These are phyloP conservation scores for Tribolium madens DNA, from an alignment of 1,140 invertebrate species.

Conservation along the genomic window DNA sequence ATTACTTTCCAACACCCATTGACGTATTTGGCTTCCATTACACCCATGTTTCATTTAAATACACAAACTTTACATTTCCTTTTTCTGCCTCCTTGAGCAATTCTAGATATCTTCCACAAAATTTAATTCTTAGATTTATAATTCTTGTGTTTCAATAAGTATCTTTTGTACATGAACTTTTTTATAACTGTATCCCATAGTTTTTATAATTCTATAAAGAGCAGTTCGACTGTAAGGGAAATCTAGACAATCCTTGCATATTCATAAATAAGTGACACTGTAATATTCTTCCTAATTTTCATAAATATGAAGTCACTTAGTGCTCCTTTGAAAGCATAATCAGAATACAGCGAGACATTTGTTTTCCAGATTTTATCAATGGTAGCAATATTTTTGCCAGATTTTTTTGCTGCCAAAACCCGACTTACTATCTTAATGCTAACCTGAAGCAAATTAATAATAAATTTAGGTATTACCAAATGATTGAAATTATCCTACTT, in stretches of 20 bases:
- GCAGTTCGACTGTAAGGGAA: background rate
- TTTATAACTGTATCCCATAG: background rate
- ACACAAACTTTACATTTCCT: background rate
- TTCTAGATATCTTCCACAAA: too few relatives aligned
- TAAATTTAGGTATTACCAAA: too few relatives aligned
- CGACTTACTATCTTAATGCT: too few relatives aligned
- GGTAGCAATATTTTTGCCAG: too few relatives aligned
- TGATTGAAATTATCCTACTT: too few relatives aligned
- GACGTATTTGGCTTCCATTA: background rate
- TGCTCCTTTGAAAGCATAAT: background rate
- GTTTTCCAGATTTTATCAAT: too few relatives aligned
- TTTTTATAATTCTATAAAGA: background rate
- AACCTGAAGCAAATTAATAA: too few relatives aligned
- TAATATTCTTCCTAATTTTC: too few relatives aligned
- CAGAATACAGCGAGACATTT: too few relatives aligned
- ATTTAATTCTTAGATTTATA: background rate
- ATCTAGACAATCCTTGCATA: background rate
- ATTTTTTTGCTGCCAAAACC: too few relatives aligned
- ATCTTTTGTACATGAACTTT: background rate
- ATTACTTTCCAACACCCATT: background rate
- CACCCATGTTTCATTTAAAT: background rate
- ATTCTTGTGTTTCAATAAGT: background rate
- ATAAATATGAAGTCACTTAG: background rate
- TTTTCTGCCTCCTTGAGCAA: too few relatives aligned
- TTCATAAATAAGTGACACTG: background rate